phyloP scores from a whole-genome alignment of 2,888 invertebrate species.

The Gastrophysa polygoni region DNA sequence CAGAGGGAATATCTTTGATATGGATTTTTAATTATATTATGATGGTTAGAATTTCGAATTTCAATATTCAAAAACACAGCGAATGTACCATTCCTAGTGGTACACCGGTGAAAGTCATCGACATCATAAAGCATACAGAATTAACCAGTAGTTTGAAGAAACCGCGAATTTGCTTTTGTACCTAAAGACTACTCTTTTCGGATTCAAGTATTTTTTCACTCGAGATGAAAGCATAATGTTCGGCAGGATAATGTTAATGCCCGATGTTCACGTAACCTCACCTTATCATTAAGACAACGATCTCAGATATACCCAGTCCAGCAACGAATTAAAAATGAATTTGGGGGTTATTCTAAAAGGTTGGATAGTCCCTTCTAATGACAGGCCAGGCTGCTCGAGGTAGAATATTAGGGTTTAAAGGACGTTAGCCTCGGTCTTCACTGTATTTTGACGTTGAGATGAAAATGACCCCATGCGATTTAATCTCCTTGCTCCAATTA shows the following conservation, averaged over 20 bases:
- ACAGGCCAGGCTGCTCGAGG: slow-evolving; percentile 47
- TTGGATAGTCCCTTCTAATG: slow-evolving; percentile 55
- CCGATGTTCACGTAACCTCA: slow-evolving; percentile 33
- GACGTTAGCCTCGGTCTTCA: not conserved
- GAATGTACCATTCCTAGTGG: too few relatives aligned
- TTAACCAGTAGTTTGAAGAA: too few relatives aligned
- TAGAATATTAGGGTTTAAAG: not conserved
- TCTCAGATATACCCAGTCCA: slow-evolving; percentile 39
- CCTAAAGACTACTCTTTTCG: too few relatives aligned
- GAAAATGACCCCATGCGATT: not conserved
- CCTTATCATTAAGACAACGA: slow-evolving; percentile 39
- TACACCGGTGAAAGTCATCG: too few relatives aligned
- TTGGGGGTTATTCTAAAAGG: slow-evolving; percentile 52
- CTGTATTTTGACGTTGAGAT: not conserved
- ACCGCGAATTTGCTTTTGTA: too few relatives aligned
- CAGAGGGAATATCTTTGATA: too few relatives aligned
- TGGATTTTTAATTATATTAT: too few relatives aligned
- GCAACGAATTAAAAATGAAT: slow-evolving; percentile 55
- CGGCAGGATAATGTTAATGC: slow-evolving; percentile 34
- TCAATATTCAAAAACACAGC: too few relatives aligned
- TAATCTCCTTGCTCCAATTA: not conserved
- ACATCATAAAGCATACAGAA: too few relatives aligned
- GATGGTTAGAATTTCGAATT: too few relatives aligned
- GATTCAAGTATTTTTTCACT: too few relatives aligned
- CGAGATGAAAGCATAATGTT: slow-evolving; percentile 23